These are phyloP conservation scores for Drosophila trichaetosa DNA, from an alignment of 2,888 invertebrate genomes.

Conservation along the genomic window DNA sequence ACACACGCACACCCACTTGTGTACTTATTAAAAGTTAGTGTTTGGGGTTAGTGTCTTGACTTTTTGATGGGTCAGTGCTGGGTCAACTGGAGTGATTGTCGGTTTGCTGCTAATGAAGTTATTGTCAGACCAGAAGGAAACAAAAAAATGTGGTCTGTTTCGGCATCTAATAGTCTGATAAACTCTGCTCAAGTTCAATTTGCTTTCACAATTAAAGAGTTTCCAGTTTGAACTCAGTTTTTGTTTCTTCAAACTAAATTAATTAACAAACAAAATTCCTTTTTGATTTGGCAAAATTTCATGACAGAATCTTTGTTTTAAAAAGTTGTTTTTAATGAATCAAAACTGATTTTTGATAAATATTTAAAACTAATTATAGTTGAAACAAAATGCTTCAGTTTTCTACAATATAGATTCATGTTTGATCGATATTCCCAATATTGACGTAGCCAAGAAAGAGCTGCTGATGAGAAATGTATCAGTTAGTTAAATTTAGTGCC, in stretches of 20 bases:
- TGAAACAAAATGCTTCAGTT: not conserved
- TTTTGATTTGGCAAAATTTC: not conserved
- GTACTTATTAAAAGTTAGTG: constrained; percentile 55
- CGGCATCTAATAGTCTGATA: not conserved
- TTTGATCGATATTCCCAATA: not conserved
- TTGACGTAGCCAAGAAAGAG: not conserved
- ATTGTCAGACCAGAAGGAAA: constrained; percentile 42
- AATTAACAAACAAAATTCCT: not conserved
- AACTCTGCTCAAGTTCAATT: not conserved
- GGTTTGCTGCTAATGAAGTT: constrained; percentile 65
- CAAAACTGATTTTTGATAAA: not conserved
- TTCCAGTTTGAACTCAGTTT: not conserved
- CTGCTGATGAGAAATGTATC: constrained; percentile 22
- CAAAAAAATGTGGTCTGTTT: constrained; percentile 13
- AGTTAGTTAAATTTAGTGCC: constrained; percentile 1
- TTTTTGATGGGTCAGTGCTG: constrained; percentile 10
- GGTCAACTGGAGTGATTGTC: constrained; percentile 53
- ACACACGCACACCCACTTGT: constrained; percentile 27
- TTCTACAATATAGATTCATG: not conserved
- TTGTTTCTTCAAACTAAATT: not conserved
- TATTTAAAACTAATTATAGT: not conserved
- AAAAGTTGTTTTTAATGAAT: no score
- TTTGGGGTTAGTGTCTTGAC: constrained; percentile 22
- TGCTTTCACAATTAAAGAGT: not conserved
- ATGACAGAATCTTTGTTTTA: not conserved